Conservation (phyloP, 1,140 invertebrate genomes). For the Pseudoatta argentina region DNA sequence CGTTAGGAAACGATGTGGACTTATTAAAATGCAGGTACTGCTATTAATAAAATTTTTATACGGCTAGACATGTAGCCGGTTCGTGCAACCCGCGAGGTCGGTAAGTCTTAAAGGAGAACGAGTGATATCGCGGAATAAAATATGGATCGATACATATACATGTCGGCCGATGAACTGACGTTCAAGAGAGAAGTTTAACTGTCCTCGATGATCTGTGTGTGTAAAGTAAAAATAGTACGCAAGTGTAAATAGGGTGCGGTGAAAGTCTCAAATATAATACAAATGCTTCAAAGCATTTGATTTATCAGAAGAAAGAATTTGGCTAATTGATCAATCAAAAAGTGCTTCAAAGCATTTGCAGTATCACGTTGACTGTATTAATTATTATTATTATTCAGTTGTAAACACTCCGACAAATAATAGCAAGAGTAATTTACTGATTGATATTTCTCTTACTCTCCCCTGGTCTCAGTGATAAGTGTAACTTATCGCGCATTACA, state of each 20-base stretch:
- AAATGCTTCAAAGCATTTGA: too few relatives aligned
- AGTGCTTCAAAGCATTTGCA: too few relatives aligned
- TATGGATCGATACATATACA: conserved; percentile 34
- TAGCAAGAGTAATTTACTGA: neutral
- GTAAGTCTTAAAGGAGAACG: conserved; percentile 53
- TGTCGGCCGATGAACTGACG: conserved; percentile 48
- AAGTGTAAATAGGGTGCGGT: neutral
- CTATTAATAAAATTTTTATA: conserved; percentile 51
- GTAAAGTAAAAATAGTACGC: neutral
- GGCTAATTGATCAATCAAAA: too few relatives aligned
- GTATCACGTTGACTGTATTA: too few relatives aligned
- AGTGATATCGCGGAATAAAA: conserved; percentile 36
- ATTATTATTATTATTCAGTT: neutral
- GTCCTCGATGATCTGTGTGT: neutral
- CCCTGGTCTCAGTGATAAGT: neutral
- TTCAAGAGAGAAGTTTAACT: neutral
- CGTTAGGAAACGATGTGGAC: conserved; percentile 8
- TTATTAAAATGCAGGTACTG: conserved; percentile 29
- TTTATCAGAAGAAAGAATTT: too few relatives aligned
- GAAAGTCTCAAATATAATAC: too few relatives aligned
- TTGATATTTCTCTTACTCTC: neutral
- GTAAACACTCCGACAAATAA: neutral
- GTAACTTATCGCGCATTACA: neutral
- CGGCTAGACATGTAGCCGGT: conserved; percentile 32
- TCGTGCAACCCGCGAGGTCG: conserved; percentile 42